Evolutionary conservation across 64 coral and sea anemone genomes (phyloP), one percentile per base, ranked within the genome.

Genomic region (Porites lutea): DNA sequence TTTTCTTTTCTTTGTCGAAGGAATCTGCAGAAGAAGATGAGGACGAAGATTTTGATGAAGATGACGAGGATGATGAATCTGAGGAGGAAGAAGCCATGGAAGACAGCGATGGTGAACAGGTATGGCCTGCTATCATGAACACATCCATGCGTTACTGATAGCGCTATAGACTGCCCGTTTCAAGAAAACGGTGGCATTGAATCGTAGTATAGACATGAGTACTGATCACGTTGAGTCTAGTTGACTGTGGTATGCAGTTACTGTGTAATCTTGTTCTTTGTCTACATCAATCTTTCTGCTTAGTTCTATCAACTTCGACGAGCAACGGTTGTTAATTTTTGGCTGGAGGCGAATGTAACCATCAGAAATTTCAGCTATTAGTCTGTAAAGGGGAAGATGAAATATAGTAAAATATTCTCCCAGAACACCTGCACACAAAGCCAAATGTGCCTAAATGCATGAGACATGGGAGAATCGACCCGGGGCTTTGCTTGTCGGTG

Each of bases 31-130:
- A 88, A n/a, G 88, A 72, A 3, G 82, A 81, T 14, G 79, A 67
- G 18, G 53, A 72, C 16, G 63, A 69, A 23, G 55, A 60, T 70
- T 55, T 21, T 69, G 74, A 71, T 80, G 75, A 88, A 14, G 92
- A 78, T 55, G 55, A 66, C 8, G 77, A 60, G 13, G 78, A 90
- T 81, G 76, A 55, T 54, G 64, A 90, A 23, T 47, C 48, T 69
- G 77, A 82, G 4, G 77, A 83, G 16, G 93, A 86, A 12, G 88
- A 90, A 76, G 93, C 89, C n/a, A 79, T 82, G 69, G 89, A 95
- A 58, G 89, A 88, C 63, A 87, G 77, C 51, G 94, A 93, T 49
- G 50, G 27, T 6, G 72, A 75, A 15, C 72, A 76, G 45, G 87
- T 82, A 75, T 66, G 50, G 21, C 44, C 87, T 50, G 16, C 19